phyloP scores from a whole-genome alignment of 2,113 vertebrate species.

The Carassius auratus region DNA sequence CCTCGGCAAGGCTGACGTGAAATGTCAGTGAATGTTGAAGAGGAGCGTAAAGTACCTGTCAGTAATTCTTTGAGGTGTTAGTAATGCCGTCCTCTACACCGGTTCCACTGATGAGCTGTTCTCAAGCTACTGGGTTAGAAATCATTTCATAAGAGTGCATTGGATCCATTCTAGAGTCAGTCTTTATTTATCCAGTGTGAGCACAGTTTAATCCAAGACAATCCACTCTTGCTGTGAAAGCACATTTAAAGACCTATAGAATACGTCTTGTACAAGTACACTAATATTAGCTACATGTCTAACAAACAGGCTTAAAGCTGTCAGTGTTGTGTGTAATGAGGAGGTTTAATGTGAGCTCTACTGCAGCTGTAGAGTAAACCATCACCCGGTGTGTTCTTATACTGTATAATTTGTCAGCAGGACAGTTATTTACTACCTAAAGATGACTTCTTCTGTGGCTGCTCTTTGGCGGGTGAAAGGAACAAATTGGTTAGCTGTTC shows the following conservation, averaged over 20 bases:
- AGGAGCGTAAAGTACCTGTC: background rate
- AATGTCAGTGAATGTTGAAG: background rate
- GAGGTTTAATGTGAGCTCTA: slow-evolving; percentile 20
- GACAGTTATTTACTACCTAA: background rate
- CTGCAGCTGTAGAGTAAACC: slow-evolving; percentile 59
- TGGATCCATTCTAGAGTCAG: background rate
- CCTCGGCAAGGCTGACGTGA: background rate
- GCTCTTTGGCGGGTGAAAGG: background rate
- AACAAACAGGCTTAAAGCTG: background rate
- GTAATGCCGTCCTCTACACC: background rate
- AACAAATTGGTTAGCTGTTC: background rate
- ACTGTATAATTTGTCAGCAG: background rate
- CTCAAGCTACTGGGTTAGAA: background rate
- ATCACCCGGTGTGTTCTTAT: background rate
- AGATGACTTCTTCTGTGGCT: background rate
- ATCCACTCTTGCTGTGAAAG: slow-evolving; percentile 6
- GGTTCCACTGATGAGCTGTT: background rate
- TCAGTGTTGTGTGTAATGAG: slow-evolving; percentile 42
- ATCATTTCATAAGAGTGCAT: background rate
- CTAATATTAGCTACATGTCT: slow-evolving; percentile 28
- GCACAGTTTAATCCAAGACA: slow-evolving; percentile 13
- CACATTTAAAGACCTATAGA: slow-evolving; percentile 22
- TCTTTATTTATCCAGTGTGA: background rate
- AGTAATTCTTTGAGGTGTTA: background rate
- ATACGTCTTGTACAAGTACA: slow-evolving; percentile 31